Evolutionary conservation across 2,113 vertebrate species (phyloP).

Genomic region (Rafetus swinhoei): DNA sequence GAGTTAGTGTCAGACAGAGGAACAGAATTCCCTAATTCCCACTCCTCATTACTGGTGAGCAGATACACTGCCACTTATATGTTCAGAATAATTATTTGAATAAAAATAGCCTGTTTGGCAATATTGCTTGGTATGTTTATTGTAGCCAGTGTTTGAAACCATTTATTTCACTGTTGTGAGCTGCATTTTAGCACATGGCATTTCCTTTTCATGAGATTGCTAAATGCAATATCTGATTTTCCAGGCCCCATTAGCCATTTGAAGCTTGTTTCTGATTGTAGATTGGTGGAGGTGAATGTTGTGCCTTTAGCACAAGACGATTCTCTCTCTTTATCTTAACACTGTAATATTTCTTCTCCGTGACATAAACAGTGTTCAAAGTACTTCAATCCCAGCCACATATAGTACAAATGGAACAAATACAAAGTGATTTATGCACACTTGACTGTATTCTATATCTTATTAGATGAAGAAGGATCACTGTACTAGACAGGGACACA

Average conservation of each 20-base stretch:
- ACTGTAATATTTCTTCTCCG: slow-evolving; percentile 34
- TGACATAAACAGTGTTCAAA: slow-evolving; percentile 33
- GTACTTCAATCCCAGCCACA: slow-evolving; percentile 1
- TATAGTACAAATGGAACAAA: slow-evolving; percentile 36
- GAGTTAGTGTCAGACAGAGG: background rate
- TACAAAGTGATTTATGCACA: slow-evolving; percentile 46
- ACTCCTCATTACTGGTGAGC: background rate
- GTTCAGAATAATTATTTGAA: background rate
- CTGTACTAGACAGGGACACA: background rate
- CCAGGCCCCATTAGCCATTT: background rate
- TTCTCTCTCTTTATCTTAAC: slow-evolving; percentile 29
- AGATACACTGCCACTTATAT: background rate
- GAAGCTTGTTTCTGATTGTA: slow-evolving; percentile 16
- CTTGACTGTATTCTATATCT: slow-evolving; percentile 7
- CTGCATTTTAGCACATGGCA: background rate
- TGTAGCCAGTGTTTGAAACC: background rate
- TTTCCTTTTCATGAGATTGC: background rate
- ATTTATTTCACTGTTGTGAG: background rate
- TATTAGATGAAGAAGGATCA: slow-evolving; percentile 55
- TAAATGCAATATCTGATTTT: slow-evolving; percentile 14
- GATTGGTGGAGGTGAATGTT: background rate
- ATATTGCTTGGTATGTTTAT: background rate
- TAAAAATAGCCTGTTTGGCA: background rate
- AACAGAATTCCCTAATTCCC: background rate
- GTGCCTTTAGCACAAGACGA: background rate